Conservation (phyloP, 2,888 invertebrate species). For the Cosmia pyralina region DNA sequence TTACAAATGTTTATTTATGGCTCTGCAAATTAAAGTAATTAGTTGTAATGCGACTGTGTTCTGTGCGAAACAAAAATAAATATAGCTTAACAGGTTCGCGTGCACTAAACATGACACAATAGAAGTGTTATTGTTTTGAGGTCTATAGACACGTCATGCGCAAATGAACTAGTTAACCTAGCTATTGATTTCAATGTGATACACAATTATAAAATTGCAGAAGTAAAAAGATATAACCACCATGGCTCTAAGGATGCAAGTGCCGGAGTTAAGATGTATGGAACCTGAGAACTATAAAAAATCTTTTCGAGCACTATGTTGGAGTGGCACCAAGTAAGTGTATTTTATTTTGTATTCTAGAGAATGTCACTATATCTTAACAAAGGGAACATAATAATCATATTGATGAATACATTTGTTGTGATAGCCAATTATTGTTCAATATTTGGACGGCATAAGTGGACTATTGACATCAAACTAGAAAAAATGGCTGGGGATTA, state of each 20-base stretch:
- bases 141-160: too few relatives aligned
- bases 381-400: background rate
- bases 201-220: constrained; percentile 66
- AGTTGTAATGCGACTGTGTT: constrained; percentile 26
- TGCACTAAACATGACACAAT: too few relatives aligned
- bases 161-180: background rate
- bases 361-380: background rate
- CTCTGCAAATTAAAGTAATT: constrained; percentile 22
- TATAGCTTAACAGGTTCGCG: background rate
- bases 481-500: background rate
- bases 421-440: background rate
- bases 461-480: background rate
- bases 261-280: constrained; percentile 84
- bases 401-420: background rate
- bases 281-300: constrained; percentile 86
- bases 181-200: constrained; percentile 44
- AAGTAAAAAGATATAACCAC: constrained; percentile 57
- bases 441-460: background rate
- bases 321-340: constrained; percentile 83
- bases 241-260: constrained; percentile 78
- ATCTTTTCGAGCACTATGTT: constrained; percentile 83
- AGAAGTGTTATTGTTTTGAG: too few relatives aligned
- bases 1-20: constrained; percentile 5
- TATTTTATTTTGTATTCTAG: constrained; percentile 29
- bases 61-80: background rate